A percentile compares a stretch with the other conserved stretches of the same genome.
Conservation (phyloP, 2,888 invertebrate species). For the Macrophya alboannulata region DNA sequence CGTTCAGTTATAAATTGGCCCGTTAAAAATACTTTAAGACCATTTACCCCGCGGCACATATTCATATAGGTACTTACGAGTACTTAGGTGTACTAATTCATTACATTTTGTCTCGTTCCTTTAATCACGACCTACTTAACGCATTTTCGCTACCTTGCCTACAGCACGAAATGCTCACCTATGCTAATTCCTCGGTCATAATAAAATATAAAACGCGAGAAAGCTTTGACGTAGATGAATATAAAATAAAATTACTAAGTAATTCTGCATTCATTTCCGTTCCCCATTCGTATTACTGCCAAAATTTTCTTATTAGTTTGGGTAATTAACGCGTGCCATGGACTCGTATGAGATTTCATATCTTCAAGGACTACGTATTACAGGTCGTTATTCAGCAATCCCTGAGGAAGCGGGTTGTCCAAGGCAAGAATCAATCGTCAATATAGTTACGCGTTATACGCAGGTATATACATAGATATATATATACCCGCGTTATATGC, state of each 20-base stretch:
- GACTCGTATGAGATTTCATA: not conserved
- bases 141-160: not conserved
- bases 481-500: not conserved
- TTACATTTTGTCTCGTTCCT: slow-evolving; percentile 41
- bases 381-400: too few species aligned
- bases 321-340: too few species aligned
- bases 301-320: too few species aligned
- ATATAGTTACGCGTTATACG: too few species aligned
- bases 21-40: slow-evolving; percentile 32
- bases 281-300: not conserved
- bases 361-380: too few species aligned
- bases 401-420: too few species aligned
- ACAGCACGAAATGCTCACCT: not conserved
- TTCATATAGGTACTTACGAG: not conserved
- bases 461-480: not conserved
- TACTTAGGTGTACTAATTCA: not conserved
- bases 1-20: slow-evolving; percentile 39
- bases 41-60: not conserved
- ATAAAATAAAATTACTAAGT: not conserved
- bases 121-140: slow-evolving; percentile 45
- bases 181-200: not conserved
- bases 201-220: not conserved
- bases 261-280: not conserved
- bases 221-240: not conserved
- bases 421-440: too few species aligned